Percentiles rank a stretch among this genome's conserved stretches.
Conservation (phyloP, 2,113 vertebrate species). For the Clarias magur region DNA sequence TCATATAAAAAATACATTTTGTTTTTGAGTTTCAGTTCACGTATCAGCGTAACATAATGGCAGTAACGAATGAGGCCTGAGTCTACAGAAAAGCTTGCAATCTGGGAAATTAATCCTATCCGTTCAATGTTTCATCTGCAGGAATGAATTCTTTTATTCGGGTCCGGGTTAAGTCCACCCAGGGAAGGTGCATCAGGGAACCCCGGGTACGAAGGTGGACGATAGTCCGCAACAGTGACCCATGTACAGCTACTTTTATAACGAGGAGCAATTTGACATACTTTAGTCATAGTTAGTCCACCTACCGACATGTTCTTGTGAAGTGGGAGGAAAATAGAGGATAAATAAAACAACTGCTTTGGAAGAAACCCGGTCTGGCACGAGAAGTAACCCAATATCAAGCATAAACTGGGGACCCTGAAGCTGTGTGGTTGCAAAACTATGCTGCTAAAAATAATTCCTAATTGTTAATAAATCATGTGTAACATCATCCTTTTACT, state of each 20-base stretch:
- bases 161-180: background rate
- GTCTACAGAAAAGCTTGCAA: background rate
- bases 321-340: background rate
- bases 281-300: background rate
- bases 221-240: background rate
- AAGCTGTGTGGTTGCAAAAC: background rate
- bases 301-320: background rate
- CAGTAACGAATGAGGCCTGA: background rate
- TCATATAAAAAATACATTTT: background rate
- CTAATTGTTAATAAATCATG: background rate
- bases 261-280: background rate
- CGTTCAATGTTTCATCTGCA: background rate
- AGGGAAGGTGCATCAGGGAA: background rate
- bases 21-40: background rate
- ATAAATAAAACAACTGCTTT: too few relatives aligned
- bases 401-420: background rate
- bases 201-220: background rate
- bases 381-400: background rate
- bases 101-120: background rate
- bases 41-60: too few relatives aligned
- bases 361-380: background rate
- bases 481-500: background rate
- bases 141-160: background rate
- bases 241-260: background rate
- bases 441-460: background rate